Evolutionary conservation across 2,113 vertebrate genomes (phyloP).

Genomic region (Scatophagus argus): DNA sequence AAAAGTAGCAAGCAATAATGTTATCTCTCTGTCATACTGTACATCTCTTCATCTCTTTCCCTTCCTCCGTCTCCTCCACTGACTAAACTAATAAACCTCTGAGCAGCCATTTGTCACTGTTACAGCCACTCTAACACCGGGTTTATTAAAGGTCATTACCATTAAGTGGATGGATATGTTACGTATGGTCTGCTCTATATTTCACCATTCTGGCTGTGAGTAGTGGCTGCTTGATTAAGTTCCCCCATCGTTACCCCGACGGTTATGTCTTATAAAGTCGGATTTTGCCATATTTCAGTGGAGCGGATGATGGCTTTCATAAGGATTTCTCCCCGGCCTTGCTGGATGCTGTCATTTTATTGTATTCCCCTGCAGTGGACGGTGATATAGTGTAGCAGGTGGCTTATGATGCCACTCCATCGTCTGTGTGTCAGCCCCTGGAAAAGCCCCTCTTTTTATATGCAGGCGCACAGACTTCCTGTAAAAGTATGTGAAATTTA

Average conservation of each 20-base stretch:
- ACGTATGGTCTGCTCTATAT: constrained; percentile 55
- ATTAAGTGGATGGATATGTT: constrained; percentile 70
- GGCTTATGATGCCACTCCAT: constrained; percentile 15
- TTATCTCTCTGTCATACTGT: neutral
- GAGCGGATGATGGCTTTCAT: constrained; percentile 67
- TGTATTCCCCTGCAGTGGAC: constrained; percentile 45
- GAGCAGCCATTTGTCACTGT: constrained; percentile 61
- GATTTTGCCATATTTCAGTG: constrained; percentile 63
- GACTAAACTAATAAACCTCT: constrained; percentile 64
- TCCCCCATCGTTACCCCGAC: constrained; percentile 56
- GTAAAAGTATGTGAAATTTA: neutral
- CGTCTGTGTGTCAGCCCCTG: neutral
- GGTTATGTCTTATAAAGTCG: constrained; percentile 68
- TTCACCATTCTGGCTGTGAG: constrained; percentile 53
- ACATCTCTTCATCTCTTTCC: constrained; percentile 11
- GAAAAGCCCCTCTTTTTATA: constrained; percentile 1
- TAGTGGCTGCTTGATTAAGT: constrained; percentile 66
- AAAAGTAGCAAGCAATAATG: neutral
- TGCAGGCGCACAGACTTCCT: neutral
- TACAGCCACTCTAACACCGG: constrained; percentile 54
- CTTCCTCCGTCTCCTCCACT: constrained; percentile 34
- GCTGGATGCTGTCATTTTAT: constrained; percentile 45
- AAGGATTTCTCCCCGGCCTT: constrained; percentile 35
- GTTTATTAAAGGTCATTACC: constrained; percentile 78
- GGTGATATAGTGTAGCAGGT: constrained; percentile 39